Evolutionary conservation across 2,888 invertebrate species (phyloP), one percentile per base, ranked within the genome.

Genomic region (Himalopsyche tibetana): DNA sequence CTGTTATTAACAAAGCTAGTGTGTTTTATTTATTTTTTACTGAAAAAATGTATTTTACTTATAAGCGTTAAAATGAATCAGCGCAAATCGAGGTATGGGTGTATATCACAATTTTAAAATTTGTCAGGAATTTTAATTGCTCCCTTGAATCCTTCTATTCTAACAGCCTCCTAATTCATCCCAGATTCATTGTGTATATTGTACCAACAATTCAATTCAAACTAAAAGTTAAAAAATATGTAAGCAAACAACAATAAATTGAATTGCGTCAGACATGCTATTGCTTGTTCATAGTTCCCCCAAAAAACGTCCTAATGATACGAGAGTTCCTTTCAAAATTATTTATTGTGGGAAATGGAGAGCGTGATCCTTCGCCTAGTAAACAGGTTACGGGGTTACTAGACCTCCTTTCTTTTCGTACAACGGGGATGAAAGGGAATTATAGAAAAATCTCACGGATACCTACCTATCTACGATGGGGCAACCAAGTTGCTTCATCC

Each of bases 311-410:
- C 38, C 74, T 74, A 74, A 74, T 74, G 74, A 74, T 36, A 74
- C 36, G 12, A 74, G 74, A 74, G 74, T 38, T 38, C 74, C 4
- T 74, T 74, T 74, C 74, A 74, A 74, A 74, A 38, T 74, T 74
- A 74, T 74, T 74, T 74, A 74, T 74, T 74, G 74, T 74, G 74
- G 74, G 74, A 74, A 74, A 74, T 15, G 38, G 74, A 38, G 74
- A 74, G 74, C 74, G 74, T 74, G 74, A 74, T 74, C 74, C 74
- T 74, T 36, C 36, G 38, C 38, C 74, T 74, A 74, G 74, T 36
- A 74, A 74, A 74, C 74, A 74, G 74, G 74, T 74, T 74, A 74
- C 74, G 36, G 38, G 74, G 74, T 74, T 74, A 74, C 74, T 74
- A 74, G 38, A 74, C 74, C 74, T 74, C 36, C 12, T 74, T 74